phyloP scores from a whole-genome alignment of 2,797 vertebrate genomes.

The Poecilia picta region DNA sequence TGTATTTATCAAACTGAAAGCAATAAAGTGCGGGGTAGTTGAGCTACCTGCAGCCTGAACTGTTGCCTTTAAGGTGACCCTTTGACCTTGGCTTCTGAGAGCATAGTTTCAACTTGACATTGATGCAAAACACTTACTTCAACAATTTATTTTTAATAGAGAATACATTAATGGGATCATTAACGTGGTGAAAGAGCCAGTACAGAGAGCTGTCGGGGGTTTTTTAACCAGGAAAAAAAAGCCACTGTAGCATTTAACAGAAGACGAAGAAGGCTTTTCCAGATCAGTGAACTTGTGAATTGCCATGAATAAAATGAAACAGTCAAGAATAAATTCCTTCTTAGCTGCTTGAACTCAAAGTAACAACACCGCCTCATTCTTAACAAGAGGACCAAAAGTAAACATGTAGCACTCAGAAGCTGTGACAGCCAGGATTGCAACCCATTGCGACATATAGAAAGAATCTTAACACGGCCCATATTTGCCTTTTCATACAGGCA shows the following conservation, averaged over 20 bases:
- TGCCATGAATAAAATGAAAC: background rate
- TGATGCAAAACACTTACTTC: background rate
- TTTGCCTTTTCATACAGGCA: constrained; percentile 41
- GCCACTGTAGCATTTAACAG: background rate
- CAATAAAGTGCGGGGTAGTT: constrained; percentile 38
- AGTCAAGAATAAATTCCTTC: background rate
- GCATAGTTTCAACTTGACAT: constrained; percentile 19
- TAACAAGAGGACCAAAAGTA: constrained; percentile 22
- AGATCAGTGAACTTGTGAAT: background rate
- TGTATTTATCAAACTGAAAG: constrained; percentile 44
- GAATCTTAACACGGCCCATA: constrained; percentile 18
- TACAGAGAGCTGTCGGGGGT: too few relatives aligned
- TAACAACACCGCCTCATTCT: constrained; percentile 11
- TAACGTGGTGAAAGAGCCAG: background rate
- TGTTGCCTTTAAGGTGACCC: constrained; percentile 22
- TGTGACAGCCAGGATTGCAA: constrained; percentile 23
- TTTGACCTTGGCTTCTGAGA: constrained; percentile 46
- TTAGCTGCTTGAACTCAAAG: background rate
- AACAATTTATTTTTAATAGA: background rate
- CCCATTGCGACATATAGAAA: constrained; percentile 29
- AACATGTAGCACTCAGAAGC: constrained; percentile 42
- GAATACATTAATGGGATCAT: background rate
- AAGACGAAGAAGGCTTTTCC: background rate
- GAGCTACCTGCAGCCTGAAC: constrained; percentile 36
- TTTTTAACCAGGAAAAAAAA: background rate